These are phyloP conservation scores for Microcaecilia unicolor DNA, from an alignment of 2,797 vertebrate species.

Conservation along the genomic window DNA sequence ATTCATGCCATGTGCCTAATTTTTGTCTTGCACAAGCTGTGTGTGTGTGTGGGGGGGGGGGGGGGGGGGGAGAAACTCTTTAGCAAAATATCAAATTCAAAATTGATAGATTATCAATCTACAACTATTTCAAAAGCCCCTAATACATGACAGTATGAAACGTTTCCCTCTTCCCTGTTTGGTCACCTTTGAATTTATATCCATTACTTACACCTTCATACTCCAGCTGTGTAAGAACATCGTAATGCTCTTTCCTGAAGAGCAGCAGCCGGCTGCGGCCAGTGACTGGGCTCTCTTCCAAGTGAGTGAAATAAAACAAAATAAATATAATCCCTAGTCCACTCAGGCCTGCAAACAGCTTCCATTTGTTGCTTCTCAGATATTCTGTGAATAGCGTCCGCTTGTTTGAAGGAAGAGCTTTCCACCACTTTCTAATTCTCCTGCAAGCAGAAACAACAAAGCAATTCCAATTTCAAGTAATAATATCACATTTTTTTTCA, in stretches of 20 bases:
- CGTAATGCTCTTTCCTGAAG: conserved; percentile 75
- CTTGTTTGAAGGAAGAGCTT: conserved; percentile 71
- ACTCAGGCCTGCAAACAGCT: conserved; percentile 49
- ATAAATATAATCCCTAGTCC: conserved; percentile 54
- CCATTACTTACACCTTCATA: conserved; percentile 68
- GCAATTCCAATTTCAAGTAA: no score
- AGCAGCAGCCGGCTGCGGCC: conserved; percentile 77
- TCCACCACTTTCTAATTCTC: conserved; percentile 92
- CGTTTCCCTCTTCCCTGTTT: background rate
- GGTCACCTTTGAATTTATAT: no score
- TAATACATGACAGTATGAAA: background rate
- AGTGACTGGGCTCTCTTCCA: conserved; percentile 84
- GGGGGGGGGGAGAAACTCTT: no score
- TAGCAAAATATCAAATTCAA: no score
- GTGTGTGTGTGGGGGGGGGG: no score
- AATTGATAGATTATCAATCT: conserved; percentile 43
- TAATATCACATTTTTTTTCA: conserved; percentile 25
- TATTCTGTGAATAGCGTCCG: conserved; percentile 66
- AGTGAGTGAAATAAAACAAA: conserved; percentile 75
- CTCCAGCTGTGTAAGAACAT: conserved; percentile 67
- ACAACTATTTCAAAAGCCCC: background rate
- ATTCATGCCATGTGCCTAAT: no score
- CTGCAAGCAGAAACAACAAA: conserved; percentile 60
- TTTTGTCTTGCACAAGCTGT: no score
- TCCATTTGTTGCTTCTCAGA: conserved; percentile 68